Percentiles rank a stretch among this genome's conserved stretches.
Conservation (phyloP, 1,140 invertebrate species). For the Leptinotarsa lineolata region DNA sequence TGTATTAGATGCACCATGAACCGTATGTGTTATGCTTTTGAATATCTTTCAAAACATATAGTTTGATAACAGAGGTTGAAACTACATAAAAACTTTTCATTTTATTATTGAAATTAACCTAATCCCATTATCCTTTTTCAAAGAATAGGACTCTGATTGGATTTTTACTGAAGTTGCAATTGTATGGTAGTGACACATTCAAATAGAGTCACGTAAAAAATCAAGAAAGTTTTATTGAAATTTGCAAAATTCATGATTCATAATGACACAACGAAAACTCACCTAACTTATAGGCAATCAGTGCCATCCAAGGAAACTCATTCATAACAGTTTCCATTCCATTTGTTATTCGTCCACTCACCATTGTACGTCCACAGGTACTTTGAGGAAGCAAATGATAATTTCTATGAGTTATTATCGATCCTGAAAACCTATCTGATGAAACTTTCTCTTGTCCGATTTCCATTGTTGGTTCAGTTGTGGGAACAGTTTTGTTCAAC, state of each 20-base stretch:
- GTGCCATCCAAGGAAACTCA: conserved; percentile 63
- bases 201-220: not conserved
- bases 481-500: conserved; percentile 3
- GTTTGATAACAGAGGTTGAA: too few species aligned
- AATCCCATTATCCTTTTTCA: not conserved
- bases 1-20: not conserved
- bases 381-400: conserved; percentile 36
- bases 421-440: conserved; percentile 11
- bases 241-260: not conserved
- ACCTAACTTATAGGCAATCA: conserved; percentile 56
- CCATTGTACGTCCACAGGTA: conserved; percentile 55
- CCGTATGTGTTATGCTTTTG: too few species aligned
- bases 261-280: not conserved
- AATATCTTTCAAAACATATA: too few species aligned
- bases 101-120: not conserved
- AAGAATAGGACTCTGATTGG: not conserved
- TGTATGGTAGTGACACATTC: not conserved
- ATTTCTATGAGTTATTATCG: conserved; percentile 38
- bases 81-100: not conserved
- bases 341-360: conserved; percentile 57
- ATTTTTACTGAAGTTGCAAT: not conserved
- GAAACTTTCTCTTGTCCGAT: not conserved
- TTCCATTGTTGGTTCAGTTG: conserved; percentile 25
- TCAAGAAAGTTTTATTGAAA: not conserved
- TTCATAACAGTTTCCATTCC: conserved; percentile 57